Conservation (phyloP, 1,140 invertebrate genomes). For the Atopsyche davidsoni region DNA sequence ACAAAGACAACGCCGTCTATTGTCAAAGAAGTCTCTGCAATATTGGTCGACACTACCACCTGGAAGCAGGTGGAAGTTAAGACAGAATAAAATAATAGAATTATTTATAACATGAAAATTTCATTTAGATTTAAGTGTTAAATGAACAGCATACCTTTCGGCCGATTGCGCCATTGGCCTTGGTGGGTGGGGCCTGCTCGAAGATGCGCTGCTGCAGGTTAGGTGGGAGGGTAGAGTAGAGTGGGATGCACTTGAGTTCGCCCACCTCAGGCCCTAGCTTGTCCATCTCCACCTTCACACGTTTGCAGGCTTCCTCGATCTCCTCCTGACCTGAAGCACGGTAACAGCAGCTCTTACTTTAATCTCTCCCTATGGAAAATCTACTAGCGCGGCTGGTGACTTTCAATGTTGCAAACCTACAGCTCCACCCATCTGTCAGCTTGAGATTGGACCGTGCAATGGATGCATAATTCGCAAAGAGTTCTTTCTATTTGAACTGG, state of each 20-base stretch:
- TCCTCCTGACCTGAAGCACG: constrained; percentile 66
- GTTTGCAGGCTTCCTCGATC: constrained; percentile 99
- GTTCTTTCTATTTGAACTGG: too few relatives aligned
- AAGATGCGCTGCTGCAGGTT: constrained; percentile 97
- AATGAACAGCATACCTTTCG: constrained; percentile 73
- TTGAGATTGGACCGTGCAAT: too few relatives aligned
- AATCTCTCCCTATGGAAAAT: too few relatives aligned
- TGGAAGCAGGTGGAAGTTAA: constrained; percentile 13
- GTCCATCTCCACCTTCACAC: constrained; percentile 95
- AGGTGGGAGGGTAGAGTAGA: constrained; percentile 97
- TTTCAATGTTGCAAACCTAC: too few relatives aligned
- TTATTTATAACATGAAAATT: too few relatives aligned
- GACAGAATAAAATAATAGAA: too few relatives aligned
- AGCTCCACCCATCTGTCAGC: too few relatives aligned
- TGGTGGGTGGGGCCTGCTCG: constrained; percentile 88
- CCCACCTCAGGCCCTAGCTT: constrained; percentile 95
- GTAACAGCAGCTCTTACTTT: too few relatives aligned
- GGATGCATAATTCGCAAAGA: too few relatives aligned
- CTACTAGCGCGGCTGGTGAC: too few relatives aligned
- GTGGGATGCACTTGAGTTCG: constrained; percentile 95
- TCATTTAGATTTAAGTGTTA: too few relatives aligned
- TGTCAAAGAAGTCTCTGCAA: constrained; percentile 98
- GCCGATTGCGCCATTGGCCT: constrained; percentile 90
- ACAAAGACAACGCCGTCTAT: constrained; percentile 99
- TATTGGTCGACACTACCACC: constrained; percentile 96